Evolutionary conservation across 2,888 invertebrate species (phyloP).

Genomic region (Acanthopleura granulata): DNA sequence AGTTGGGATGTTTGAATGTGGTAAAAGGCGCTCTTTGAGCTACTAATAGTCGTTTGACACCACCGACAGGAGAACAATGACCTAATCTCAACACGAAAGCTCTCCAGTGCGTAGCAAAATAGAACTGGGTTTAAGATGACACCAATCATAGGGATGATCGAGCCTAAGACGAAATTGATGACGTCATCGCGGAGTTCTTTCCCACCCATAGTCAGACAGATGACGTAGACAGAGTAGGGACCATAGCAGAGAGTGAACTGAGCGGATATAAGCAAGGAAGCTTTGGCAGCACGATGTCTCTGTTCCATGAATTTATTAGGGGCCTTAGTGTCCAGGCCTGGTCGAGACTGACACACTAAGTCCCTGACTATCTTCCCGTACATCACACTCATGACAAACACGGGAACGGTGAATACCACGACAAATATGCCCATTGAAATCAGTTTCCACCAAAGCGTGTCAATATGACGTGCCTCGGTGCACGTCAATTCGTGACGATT

Average conservation of each 20-base stretch:
- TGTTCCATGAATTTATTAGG: constrained; percentile 16
- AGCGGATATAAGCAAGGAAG: constrained; percentile 5
- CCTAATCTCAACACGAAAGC: constrained; percentile 7
- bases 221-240: constrained; percentile 12
- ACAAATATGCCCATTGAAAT: constrained; percentile 8
- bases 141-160: constrained; percentile 15
- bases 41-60: background rate
- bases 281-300: constrained; percentile 15
- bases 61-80: background rate
- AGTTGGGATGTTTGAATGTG: background rate
- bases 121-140: constrained; percentile 16
- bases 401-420: constrained; percentile 1
- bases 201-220: constrained; percentile 12
- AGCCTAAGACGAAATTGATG: background rate
- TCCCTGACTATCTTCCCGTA: constrained; percentile 3
- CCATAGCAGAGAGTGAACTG: constrained; percentile 20
- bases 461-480: background rate
- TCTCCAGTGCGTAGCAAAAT: constrained; percentile 19
- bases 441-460: background rate
- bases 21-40: background rate
- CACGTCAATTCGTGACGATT: background rate
- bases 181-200: constrained; percentile 2
- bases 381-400: constrained; percentile 15
- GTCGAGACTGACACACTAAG: constrained; percentile 10
- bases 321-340: background rate